A percentile compares a stretch with the other conserved stretches of the same genome.
phyloP scores from a whole-genome alignment of 2,797 vertebrate species.

The Myioborus melanocephalus region DNA sequence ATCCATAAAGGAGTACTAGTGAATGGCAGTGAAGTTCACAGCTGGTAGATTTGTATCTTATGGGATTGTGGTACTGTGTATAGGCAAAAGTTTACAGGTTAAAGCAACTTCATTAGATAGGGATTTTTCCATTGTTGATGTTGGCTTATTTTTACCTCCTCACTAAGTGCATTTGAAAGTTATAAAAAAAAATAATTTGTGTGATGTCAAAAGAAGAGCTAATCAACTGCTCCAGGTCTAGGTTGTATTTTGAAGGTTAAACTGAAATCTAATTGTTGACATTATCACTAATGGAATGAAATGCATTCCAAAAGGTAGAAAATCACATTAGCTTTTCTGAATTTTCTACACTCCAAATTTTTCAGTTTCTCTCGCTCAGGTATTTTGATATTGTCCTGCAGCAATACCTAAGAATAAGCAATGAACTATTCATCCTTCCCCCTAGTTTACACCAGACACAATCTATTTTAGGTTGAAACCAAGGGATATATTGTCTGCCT shows the following conservation, averaged over 20 bases:
- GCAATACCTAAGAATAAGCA: background rate
- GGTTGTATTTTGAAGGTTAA: background rate
- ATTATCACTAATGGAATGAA: background rate
- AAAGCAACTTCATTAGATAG: background rate
- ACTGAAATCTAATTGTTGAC: background rate
- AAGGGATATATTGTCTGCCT: background rate
- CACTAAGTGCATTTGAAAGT: background rate
- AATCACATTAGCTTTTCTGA: background rate
- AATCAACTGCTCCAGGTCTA: background rate
- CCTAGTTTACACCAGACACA: background rate
- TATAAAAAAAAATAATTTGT: background rate
- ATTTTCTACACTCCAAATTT: background rate
- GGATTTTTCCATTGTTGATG: background rate
- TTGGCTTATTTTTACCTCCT: background rate
- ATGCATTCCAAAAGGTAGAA: background rate
- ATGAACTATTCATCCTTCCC: background rate
- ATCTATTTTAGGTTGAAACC: background rate
- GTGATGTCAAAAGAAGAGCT: background rate
- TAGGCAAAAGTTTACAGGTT: background rate
- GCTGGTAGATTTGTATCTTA: constrained; percentile 9
- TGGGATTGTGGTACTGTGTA: background rate
- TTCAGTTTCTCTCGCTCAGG: background rate
- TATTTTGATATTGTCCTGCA: background rate
- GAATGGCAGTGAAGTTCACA: constrained; percentile 29
- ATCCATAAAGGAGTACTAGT: background rate